These are phyloP conservation scores for Micropoecilia bifurca DNA, from an alignment of 2,797 vertebrate species.

Conservation along the genomic window DNA sequence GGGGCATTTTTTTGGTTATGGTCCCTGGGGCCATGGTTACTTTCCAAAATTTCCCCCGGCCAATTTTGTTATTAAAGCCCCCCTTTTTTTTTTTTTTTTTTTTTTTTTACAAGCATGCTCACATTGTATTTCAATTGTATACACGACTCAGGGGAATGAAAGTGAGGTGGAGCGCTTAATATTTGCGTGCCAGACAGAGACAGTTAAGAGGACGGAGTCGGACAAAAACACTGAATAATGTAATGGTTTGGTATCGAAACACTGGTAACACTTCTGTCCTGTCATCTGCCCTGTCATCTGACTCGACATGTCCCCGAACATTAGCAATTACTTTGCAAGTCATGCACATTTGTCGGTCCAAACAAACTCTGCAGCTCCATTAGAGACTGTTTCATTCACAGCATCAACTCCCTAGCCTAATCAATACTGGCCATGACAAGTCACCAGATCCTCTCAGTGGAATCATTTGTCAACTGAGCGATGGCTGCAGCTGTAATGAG, in stretches of 20 bases:
- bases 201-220: slow-evolving; percentile 8
- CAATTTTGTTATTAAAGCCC: slow-evolving; percentile 53
- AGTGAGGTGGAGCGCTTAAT: slow-evolving; percentile 30
- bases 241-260: slow-evolving; percentile 26
- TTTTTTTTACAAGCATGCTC: slow-evolving; percentile 16
- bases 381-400: slow-evolving; percentile 51
- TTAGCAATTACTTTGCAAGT: slow-evolving; percentile 14
- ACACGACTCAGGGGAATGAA: slow-evolving; percentile 26
- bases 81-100: slow-evolving; percentile 2
- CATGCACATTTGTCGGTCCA: slow-evolving; percentile 12
- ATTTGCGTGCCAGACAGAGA: slow-evolving; percentile 8
- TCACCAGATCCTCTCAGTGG: slow-evolving; percentile 61
- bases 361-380: slow-evolving; percentile 35
- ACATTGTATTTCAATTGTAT: slow-evolving; percentile 45
- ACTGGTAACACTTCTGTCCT: slow-evolving; percentile 28
- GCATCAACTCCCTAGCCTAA: slow-evolving; percentile 51
- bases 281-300: slow-evolving; percentile 26
- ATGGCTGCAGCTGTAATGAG: slow-evolving; percentile 54
- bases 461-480: slow-evolving; percentile 57
- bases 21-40: slow-evolving; percentile 47
- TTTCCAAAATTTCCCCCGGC: slow-evolving; percentile 57
- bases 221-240: slow-evolving; percentile 42
- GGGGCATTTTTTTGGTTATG: slow-evolving; percentile 71
- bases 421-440: slow-evolving; percentile 67
- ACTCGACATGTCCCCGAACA: slow-evolving; percentile 14